Conservation (phyloP, 1,140 invertebrate species). For the Drosophila tropicalis region DNA sequence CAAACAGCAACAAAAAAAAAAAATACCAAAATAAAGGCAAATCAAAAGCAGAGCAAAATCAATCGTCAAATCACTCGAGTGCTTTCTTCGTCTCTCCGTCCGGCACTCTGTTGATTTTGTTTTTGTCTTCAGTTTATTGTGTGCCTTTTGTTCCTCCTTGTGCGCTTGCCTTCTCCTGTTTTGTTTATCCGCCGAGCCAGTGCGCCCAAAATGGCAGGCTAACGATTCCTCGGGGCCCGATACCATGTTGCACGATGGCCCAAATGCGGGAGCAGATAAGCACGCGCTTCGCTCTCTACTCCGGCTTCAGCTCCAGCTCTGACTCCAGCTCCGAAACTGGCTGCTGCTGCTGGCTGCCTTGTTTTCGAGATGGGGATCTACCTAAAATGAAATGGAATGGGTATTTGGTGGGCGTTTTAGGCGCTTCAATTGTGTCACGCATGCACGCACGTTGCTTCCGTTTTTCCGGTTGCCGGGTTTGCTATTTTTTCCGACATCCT, state of each 20-base stretch:
- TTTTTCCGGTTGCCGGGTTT: slow-evolving; percentile 80
- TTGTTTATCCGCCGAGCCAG: slow-evolving; percentile 60
- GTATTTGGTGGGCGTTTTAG: slow-evolving; percentile 47
- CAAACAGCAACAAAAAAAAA: slow-evolving; percentile 23
- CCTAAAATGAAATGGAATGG: background rate
- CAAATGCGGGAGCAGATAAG: slow-evolving; percentile 55
- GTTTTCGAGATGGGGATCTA: too few species aligned
- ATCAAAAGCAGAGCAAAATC: slow-evolving; percentile 71
- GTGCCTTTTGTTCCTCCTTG: slow-evolving; percentile 46
- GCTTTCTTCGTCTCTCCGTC: slow-evolving; percentile 53
- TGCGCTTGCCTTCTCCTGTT: slow-evolving; percentile 47
- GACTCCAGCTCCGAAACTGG: slow-evolving; percentile 21
- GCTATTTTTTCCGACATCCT: slow-evolving; percentile 69
- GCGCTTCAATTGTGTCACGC: slow-evolving; percentile 80
- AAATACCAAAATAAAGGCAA: slow-evolving; percentile 41
- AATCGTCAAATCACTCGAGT: slow-evolving; percentile 79
- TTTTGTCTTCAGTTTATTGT: slow-evolving; percentile 63
- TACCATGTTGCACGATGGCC: slow-evolving; percentile 36
- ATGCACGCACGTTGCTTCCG: slow-evolving; percentile 80
- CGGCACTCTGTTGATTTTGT: slow-evolving; percentile 46
- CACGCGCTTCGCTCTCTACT: slow-evolving; percentile 22
- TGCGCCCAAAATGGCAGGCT: slow-evolving; percentile 72
- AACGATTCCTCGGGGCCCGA: slow-evolving; percentile 76
- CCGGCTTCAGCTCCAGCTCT: slow-evolving; percentile 11
- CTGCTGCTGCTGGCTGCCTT: slow-evolving; percentile 4